Evolutionary conservation across 2,888 invertebrate species (phyloP).

Genomic region (Minunthozetes semirufus): DNA sequence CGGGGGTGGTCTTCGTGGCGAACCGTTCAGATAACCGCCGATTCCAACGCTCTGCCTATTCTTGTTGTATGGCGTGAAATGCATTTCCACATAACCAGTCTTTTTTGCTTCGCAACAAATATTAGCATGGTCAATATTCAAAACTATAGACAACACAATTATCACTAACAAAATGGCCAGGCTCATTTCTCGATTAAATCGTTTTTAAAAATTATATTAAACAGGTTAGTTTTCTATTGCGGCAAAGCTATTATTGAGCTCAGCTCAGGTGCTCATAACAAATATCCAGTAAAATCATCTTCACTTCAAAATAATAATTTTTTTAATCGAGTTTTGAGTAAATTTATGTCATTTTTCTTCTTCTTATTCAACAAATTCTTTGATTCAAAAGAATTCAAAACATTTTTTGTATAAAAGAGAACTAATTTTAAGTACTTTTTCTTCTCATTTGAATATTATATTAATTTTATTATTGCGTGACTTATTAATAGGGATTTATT

Average conservation of each 20-base stretch:
- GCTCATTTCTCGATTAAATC: too few species aligned
- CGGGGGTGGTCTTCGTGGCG: not conserved
- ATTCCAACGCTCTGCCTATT: not conserved
- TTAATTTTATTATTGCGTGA: not conserved
- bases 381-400: not conserved
- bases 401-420: too few species aligned
- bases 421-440: not conserved
- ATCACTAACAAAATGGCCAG: not conserved
- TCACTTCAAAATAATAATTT: not conserved
- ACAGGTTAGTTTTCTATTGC: too few species aligned
- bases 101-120: not conserved
- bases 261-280: not conserved
- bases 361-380: too few species aligned
- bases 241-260: too few species aligned
- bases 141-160: not conserved
- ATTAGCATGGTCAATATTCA: not conserved
- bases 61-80: not conserved
- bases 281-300: not conserved
- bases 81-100: constrained; percentile 1
- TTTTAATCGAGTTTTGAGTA: not conserved
- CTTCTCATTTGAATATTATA: not conserved
- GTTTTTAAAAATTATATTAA: too few species aligned
- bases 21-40: not conserved
- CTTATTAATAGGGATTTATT: not conserved
- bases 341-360: too few species aligned